Conservation (phyloP, 1,140 invertebrate genomes). For the Ceratina australensis region DNA sequence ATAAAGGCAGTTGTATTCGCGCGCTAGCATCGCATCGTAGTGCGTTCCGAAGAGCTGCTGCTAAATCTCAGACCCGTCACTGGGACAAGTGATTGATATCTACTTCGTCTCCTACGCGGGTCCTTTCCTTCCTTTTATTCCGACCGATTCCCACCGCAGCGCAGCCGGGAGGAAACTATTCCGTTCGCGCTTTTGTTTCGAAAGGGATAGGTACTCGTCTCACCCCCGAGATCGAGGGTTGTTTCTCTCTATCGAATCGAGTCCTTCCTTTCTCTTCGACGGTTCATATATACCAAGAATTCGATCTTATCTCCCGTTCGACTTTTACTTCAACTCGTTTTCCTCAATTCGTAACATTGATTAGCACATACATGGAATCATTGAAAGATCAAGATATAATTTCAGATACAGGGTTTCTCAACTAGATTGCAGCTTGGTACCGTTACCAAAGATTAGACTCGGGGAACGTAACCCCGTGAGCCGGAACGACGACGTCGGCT, state of each 20-base stretch:
- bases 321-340: background rate
- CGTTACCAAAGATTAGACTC: no score
- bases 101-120: constrained; percentile 45
- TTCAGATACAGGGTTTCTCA: no score
- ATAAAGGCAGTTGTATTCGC: constrained; percentile 61
- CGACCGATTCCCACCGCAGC: constrained; percentile 56
- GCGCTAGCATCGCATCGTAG: no score
- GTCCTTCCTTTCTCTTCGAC: no score
- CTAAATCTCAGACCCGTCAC: constrained; percentile 71
- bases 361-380: no score
- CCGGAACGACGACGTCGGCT: constrained; percentile 52
- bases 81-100: constrained; percentile 71
- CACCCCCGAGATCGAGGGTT: background rate
- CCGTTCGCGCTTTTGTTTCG: constrained; percentile 51
- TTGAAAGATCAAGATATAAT: no score
- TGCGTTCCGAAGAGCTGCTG: constrained; percentile 62
- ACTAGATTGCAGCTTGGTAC: no score
- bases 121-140: constrained; percentile 64
- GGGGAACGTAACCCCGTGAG: constrained; percentile 3
- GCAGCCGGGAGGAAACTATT: constrained; percentile 55
- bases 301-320: no score
- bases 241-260: no score
- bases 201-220: constrained; percentile 1
- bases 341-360: no score
- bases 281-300: background rate